These are phyloP conservation scores for Pygoscelis antarcticus DNA, from an alignment of 2,113 vertebrate genomes.

Conservation along the genomic window DNA sequence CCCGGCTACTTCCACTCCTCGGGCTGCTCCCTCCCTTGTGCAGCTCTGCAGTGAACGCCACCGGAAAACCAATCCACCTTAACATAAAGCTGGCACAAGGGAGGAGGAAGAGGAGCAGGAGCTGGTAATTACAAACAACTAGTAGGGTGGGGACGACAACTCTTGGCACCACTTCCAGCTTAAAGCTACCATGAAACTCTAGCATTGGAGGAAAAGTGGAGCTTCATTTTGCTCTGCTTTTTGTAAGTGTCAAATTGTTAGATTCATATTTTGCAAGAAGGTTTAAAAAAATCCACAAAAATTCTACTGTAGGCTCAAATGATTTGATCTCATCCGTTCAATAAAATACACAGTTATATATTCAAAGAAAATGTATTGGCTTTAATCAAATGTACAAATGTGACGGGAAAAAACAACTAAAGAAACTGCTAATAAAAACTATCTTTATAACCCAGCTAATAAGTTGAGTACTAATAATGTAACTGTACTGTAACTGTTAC, in stretches of 20 bases:
- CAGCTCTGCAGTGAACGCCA: not conserved
- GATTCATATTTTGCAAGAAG: not conserved
- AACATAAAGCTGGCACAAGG: not conserved
- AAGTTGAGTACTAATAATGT: not conserved
- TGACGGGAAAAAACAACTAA: not conserved
- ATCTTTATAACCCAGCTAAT: not conserved
- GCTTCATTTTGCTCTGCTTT: not conserved
- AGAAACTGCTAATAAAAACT: not conserved
- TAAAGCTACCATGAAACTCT: not conserved
- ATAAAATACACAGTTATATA: not conserved
- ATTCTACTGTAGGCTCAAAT: not conserved
- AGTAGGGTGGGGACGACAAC: slow-evolving; percentile 24
- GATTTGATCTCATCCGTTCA: not conserved
- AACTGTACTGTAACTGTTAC: too few species aligned
- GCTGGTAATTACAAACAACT: not conserved
- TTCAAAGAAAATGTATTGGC: not conserved
- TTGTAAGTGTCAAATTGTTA: not conserved
- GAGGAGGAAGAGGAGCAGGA: slow-evolving; percentile 5
- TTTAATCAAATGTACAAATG: not conserved
- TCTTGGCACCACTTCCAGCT: not conserved
- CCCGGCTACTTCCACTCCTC: not conserved
- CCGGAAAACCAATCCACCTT: not conserved
- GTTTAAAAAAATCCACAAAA: not conserved
- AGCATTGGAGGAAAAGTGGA: not conserved
- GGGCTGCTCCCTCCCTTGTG: not conserved